Evolutionary conservation across 1,140 invertebrate species (phyloP), one percentile per base, ranked within the genome.

Genomic region (Sipha flava): DNA sequence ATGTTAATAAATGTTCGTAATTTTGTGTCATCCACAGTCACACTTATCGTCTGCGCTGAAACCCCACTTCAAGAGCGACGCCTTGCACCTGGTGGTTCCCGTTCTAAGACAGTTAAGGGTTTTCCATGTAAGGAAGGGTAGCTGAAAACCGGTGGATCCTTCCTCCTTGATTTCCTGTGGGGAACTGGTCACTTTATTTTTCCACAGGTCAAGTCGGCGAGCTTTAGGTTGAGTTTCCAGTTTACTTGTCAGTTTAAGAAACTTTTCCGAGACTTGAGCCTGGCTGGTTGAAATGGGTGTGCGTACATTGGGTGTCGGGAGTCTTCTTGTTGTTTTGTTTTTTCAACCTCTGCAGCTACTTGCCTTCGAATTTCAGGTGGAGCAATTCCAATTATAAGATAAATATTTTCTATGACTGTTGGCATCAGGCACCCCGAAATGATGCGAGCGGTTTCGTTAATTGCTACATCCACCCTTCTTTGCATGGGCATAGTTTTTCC

Each of bases 251-350:
- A 40, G 10, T 40, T 40, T 40, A 40, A 40, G 37, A 73, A 73
- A 49, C 70, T 73, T 21, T 49, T 73, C 29, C 70, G 70, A 34
- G 70, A 73, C 40, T 73, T 73, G n/a, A 73, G 70, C 40, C 9
- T 73, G 31, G 29, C 16, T 31, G 26, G 29, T 73, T 31, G 29
- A 73, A 34, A 43, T 73, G 40, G n/a, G 40, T 73, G 70, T 23
- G n/a, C 45, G 43, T 73, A 73, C 57, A 40, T n/a, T 40, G 79
- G 57, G 34, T 80, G 57, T 79, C 75, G 26, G 52, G 75, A n/a
- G 26, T 79, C 52, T 18, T 40, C 34, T 31, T 45, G 29, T 31
- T 73, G 26, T 49, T 73, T 73, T 40, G 12, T 45, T 23, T 40
- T 31, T 49, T 73, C 70, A 47, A 73, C 40, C n/a, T 73, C 40